Evolutionary conservation across 2,888 invertebrate species (phyloP), one percentile per base, ranked within the genome.

Genomic region (Brachyptera putata): DNA sequence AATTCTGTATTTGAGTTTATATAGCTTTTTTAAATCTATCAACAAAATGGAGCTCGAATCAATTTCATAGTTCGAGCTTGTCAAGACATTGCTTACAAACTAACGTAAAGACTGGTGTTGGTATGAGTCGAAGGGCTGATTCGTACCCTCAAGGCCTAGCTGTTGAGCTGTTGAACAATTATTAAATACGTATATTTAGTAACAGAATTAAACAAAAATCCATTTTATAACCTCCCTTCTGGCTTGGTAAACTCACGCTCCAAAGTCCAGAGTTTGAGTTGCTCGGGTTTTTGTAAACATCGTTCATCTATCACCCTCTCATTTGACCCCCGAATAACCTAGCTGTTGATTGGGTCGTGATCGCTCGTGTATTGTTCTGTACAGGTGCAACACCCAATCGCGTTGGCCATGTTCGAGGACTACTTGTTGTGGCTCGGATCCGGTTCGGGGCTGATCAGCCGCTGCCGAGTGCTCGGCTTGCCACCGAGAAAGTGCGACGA

Each of bases 341-440:
- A n/a, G n/a, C n/a, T n/a, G n/a, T n/a, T n/a, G n/a, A n/a, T n/a
- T n/a, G n/a, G n/a, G n/a, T n/a, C n/a, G n/a, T n/a, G n/a, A n/a
- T n/a, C n/a, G n/a, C n/a, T n/a, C n/a, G n/a, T n/a, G n/a, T n/a
- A n/a, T n/a, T n/a, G n/a, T n/a, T n/a, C n/a, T n/a, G n/a, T n/a
- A n/a, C n/a, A n/a, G 80, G 69, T 79, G 2, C 73, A 76, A 21
- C 77, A 78, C 34, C 87, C 91, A 0, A 79, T 82, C 43, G 84
- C 84, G 0, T 72, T 93, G 21, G 82, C 81, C 3, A 76, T 91
- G 43, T 88, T 86, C 71, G 91, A 91, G 70, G 87, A 89, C 71
- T 78, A 85, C 64, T 75, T 93, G 1, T 94, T 87, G 73, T 91
- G 87, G 79, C 73, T 84, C 0, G 79, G 77, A 3, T 75, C 77